phyloP scores from a whole-genome alignment of 1,140 invertebrate genomes.

The Drosophila takahashii region DNA sequence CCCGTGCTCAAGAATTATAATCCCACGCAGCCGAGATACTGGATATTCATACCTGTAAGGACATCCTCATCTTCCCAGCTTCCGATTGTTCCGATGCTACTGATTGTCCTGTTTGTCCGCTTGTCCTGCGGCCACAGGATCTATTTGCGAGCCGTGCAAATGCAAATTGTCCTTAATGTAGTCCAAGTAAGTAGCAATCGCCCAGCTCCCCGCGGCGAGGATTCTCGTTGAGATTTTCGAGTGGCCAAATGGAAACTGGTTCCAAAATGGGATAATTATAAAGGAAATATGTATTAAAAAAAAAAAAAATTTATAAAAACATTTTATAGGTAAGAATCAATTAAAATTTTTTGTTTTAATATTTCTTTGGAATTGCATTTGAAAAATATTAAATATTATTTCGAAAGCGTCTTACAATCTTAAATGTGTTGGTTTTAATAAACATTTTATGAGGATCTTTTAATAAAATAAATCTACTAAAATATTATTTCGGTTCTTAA shows the following conservation, averaged over 20 bases:
- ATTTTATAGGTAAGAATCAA: too few species aligned
- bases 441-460: too few species aligned
- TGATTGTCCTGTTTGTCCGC: conserved; percentile 29
- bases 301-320: neutral
- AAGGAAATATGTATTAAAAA: neutral
- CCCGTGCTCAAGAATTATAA: conserved; percentile 77
- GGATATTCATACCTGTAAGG: conserved; percentile 34
- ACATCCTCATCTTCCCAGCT: conserved; percentile 7
- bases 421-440: too few species aligned
- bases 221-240: neutral
- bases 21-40: conserved; percentile 24
- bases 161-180: conserved; percentile 72
- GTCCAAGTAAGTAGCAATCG: conserved; percentile 39
- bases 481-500: too few species aligned
- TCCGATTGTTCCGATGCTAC: conserved; percentile 14
- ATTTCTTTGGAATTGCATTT: too few species aligned
- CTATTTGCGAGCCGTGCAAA: conserved; percentile 61
- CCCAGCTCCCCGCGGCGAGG: conserved; percentile 30
- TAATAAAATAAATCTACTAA: too few species aligned
- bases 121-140: conserved; percentile 37
- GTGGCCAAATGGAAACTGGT: conserved; percentile 1
- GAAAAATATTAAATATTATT: too few species aligned
- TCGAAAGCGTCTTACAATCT: too few species aligned
- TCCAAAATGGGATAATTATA: neutral
- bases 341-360: too few species aligned